Evolutionary conservation across 53 echinoderm and acorn worm species (phyloP).

Genomic region (Luidia sarsii): DNA sequence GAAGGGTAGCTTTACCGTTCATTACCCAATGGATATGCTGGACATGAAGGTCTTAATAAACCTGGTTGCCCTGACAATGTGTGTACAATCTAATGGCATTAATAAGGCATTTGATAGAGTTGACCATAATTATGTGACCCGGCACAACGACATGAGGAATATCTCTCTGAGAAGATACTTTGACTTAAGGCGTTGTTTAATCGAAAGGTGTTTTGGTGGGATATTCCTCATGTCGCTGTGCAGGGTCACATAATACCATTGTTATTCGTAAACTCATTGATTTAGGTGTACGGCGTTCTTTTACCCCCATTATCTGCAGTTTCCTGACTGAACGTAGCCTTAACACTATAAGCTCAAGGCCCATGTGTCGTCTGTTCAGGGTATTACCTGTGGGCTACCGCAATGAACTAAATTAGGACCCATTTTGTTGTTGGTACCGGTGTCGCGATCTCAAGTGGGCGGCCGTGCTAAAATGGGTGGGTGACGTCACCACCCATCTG

Average conservation of each 20-base stretch:
- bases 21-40: constrained; percentile 36
- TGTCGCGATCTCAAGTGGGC: too few species aligned
- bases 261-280: constrained; percentile 6
- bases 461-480: too few species aligned
- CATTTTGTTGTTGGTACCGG: constrained; percentile 2
- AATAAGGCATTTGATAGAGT: constrained; percentile 15
- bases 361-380: not conserved
- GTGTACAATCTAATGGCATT: not conserved
- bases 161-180: too few species aligned
- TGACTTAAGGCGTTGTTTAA: too few species aligned
- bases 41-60: constrained; percentile 4
- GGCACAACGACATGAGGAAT: too few species aligned
- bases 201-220: too few species aligned
- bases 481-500: too few species aligned
- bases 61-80: not conserved
- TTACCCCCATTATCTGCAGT: not conserved
- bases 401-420: constrained; percentile 18
- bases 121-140: too few species aligned
- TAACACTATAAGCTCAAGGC: not conserved
- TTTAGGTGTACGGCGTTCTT: not conserved
- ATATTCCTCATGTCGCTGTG: too few species aligned
- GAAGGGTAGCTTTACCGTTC: constrained; percentile 22
- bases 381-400: constrained; percentile 15
- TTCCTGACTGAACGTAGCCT: constrained; percentile 4
- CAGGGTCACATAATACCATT: too few species aligned